phyloP scores from a whole-genome alignment of 2,113 vertebrate species.

The Mormoops blainvillei region DNA sequence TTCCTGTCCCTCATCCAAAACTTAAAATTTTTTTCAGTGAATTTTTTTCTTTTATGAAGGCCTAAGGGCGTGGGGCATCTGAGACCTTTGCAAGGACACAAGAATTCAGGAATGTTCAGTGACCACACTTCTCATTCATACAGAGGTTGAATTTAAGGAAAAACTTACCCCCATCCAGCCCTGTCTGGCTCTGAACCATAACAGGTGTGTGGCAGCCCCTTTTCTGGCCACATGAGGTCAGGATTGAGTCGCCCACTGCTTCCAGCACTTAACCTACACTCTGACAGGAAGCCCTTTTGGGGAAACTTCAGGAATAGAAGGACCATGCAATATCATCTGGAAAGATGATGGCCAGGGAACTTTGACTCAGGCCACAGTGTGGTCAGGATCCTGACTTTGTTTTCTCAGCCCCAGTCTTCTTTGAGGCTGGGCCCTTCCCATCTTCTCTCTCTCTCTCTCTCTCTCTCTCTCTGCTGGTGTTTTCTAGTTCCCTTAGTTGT shows the following conservation, averaged over 20 bases:
- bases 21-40: background rate
- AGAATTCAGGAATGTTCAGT: background rate
- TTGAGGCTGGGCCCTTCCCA: background rate
- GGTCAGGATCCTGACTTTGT: background rate
- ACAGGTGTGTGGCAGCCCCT: background rate
- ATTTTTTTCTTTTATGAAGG: background rate
- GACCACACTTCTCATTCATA: background rate
- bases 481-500: background rate
- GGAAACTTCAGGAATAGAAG: background rate
- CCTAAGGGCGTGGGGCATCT: background rate
- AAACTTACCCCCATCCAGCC: background rate
- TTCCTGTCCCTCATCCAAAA: background rate
- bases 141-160: background rate
- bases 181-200: background rate
- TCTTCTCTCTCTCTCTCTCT: background rate
- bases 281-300: background rate
- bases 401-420: background rate
- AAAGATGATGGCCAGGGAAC: background rate
- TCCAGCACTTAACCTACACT: background rate
- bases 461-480: background rate
- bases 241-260: constrained; percentile 39
- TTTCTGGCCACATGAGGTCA: constrained; percentile 61
- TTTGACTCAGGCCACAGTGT: background rate
- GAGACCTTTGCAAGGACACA: background rate
- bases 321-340: background rate